Conservation (phyloP, 2,113 vertebrate genomes). For the Lepidothrix coronata region DNA sequence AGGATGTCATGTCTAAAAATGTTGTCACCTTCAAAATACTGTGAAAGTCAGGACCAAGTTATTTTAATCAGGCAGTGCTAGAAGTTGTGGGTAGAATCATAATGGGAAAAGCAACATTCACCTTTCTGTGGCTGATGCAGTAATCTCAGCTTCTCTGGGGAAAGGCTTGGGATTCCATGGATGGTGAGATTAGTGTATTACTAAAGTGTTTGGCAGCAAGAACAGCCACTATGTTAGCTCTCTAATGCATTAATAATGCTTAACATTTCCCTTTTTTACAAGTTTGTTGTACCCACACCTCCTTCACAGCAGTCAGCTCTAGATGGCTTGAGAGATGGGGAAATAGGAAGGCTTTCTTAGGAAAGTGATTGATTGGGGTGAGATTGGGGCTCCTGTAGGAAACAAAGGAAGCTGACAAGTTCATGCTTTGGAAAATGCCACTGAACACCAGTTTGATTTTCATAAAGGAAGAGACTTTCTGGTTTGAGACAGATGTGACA, state of each 20-base stretch:
- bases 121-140: not conserved
- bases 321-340: not conserved
- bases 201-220: not conserved
- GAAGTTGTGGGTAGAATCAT: slow-evolving; percentile 29
- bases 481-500: not conserved
- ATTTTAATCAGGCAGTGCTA: slow-evolving; percentile 33
- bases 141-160: not conserved
- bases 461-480: not conserved
- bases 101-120: slow-evolving; percentile 13
- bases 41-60: slow-evolving; percentile 48
- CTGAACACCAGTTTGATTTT: not conserved
- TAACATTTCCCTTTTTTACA: not conserved
- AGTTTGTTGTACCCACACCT: not conserved
- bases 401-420: not conserved
- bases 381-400: not conserved
- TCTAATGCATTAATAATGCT: not conserved
- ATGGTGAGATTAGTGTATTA: not conserved
- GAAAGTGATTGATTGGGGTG: not conserved
- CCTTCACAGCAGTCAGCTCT: not conserved
- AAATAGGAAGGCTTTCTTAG: not conserved
- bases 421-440: not conserved
- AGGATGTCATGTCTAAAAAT: slow-evolving; percentile 23
- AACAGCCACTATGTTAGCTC: not conserved
- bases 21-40: slow-evolving; percentile 38
- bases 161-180: not conserved